Conservation (phyloP, 2,888 invertebrate species). For the Euplagia quadripunctaria region DNA sequence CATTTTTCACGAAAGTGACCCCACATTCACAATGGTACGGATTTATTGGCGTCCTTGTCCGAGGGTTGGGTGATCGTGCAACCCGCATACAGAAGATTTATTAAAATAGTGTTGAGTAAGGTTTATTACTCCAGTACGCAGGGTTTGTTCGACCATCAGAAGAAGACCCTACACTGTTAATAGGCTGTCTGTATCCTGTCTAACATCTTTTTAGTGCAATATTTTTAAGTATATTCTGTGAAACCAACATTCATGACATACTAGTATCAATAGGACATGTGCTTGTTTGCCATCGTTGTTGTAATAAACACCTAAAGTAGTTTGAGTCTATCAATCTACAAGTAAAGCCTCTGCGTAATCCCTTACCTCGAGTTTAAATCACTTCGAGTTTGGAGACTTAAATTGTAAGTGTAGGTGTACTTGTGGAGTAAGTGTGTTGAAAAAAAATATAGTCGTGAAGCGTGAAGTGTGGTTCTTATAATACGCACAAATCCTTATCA, state of each 20-base stretch:
- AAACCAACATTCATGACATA: neutral
- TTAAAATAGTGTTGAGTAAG: neutral
- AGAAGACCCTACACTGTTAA: neutral
- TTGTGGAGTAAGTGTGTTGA: no score
- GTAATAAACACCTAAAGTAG: neutral
- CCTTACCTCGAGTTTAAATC: neutral
- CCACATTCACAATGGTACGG: neutral
- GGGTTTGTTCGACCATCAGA: neutral
- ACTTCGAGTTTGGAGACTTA: no score
- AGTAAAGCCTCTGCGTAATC: neutral
- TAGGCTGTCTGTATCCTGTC: neutral
- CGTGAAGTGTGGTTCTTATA: no score
- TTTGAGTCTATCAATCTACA: neutral
- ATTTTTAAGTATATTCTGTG: neutral
- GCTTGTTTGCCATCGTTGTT: neutral
- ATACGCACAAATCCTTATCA: neutral
- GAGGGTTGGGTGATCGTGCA: neutral
- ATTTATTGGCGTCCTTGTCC: neutral
- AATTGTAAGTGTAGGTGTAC: no score
- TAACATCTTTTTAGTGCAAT: neutral
- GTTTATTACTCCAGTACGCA: neutral
- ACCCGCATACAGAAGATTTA: neutral
- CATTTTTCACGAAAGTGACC: neutral
- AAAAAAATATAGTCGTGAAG: neutral
- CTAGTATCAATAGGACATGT: neutral